Conservation (phyloP, 2,888 invertebrate species). For the Calephelis perditalis region DNA sequence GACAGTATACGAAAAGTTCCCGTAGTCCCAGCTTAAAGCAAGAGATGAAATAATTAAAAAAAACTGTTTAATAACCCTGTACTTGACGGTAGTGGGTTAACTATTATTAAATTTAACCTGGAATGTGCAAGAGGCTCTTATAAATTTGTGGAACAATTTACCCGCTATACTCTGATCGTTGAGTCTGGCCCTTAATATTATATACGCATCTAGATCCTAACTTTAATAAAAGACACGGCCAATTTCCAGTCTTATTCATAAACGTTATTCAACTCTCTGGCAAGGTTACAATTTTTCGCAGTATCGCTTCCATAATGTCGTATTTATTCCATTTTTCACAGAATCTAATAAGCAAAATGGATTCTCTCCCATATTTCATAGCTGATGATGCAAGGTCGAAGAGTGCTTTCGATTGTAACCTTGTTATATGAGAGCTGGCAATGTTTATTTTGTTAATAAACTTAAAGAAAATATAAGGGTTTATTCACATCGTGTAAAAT, state of each 20-base stretch:
- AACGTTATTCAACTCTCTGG: constrained; percentile 19
- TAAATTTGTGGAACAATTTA: too few species aligned
- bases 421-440: constrained; percentile 8
- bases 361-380: constrained; percentile 12
- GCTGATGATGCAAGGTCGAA: constrained; percentile 15
- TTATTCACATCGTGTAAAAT: too few species aligned
- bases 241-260: constrained; percentile 19
- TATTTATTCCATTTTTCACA: constrained; percentile 17
- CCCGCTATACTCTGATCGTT: neutral
- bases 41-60: too few species aligned
- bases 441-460: constrained; percentile 13
- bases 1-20: too few species aligned
- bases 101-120: too few species aligned
- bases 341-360: constrained; percentile 21
- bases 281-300: constrained; percentile 15
- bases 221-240: constrained; percentile 17
- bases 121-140: too few species aligned
- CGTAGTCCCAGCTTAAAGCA: too few species aligned
- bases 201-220: constrained; percentile 13
- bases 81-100: too few species aligned
- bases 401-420: constrained; percentile 14
- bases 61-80: too few species aligned
- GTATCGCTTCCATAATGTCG: constrained; percentile 17
- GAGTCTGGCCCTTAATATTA: neutral
- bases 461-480: neutral